Conservation (phyloP, 1,140 invertebrate genomes). For the Oryzaephilus surinamensis region DNA sequence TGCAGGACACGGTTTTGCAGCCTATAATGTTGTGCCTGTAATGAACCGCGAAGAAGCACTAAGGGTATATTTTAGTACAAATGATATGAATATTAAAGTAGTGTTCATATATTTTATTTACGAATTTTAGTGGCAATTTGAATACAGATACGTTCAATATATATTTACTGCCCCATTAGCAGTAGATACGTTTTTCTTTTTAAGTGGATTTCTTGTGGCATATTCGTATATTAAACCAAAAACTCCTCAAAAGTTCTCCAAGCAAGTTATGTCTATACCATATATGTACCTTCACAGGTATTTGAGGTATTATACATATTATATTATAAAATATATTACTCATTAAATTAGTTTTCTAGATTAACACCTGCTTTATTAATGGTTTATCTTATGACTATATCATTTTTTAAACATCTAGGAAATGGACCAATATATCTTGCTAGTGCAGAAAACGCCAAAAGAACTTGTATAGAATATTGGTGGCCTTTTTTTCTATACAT, state of each 20-base stretch:
- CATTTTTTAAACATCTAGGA: slow-evolving; percentile 31
- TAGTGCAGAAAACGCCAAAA: slow-evolving; percentile 9
- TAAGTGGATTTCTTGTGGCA: slow-evolving; percentile 48
- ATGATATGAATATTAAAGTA: neutral
- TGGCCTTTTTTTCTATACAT: slow-evolving; percentile 47
- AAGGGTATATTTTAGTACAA: slow-evolving; percentile 13
- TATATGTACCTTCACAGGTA: neutral
- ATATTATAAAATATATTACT: neutral
- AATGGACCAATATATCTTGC: slow-evolving; percentile 36
- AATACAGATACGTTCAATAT: slow-evolving; percentile 3
- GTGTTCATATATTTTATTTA: slow-evolving; percentile 3
- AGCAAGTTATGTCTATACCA: neutral
- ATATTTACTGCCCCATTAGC: slow-evolving; percentile 32
- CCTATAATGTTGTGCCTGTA: slow-evolving; percentile 12
- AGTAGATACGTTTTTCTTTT: slow-evolving; percentile 46
- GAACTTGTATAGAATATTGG: slow-evolving; percentile 40
- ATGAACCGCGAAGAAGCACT: slow-evolving; percentile 14
- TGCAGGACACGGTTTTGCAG: slow-evolving; percentile 34
- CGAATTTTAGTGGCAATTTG: slow-evolving; percentile 12
- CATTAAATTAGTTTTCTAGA: neutral
- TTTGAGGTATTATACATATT: slow-evolving; percentile 1
- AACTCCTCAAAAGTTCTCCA: neutral
- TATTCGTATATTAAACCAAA: slow-evolving; percentile 28
- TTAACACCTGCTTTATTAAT: slow-evolving; percentile 30
- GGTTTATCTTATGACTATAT: slow-evolving; percentile 32